A percentile compares a stretch with the other conserved stretches of the same genome.
phyloP scores from a whole-genome alignment of 2,113 vertebrate genomes.

The Propithecus coquereli region DNA sequence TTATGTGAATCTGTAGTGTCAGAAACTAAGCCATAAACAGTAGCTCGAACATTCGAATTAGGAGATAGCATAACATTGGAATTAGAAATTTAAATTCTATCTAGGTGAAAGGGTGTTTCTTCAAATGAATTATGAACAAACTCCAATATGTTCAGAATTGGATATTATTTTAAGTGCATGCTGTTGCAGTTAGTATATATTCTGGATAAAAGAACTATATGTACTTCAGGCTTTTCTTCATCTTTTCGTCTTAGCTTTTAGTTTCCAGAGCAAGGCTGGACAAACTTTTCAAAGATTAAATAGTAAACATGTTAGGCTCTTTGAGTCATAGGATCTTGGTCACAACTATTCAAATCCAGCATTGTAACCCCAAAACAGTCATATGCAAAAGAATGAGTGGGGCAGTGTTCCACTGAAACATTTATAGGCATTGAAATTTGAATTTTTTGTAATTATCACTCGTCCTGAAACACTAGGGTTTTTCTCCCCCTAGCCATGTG shows the following conservation, averaged over 20 bases:
- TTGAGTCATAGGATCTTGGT: background rate
- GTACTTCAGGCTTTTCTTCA: background rate
- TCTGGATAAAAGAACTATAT: background rate
- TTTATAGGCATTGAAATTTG: background rate
- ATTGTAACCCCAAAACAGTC: background rate
- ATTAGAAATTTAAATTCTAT: background rate
- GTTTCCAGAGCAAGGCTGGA: background rate
- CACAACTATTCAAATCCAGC: background rate
- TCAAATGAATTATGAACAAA: background rate
- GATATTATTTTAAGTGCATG: background rate
- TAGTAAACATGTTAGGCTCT: background rate
- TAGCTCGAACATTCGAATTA: background rate
- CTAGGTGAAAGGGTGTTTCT: background rate
- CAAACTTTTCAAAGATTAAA: background rate
- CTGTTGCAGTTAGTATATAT: background rate
- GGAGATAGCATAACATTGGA: background rate
- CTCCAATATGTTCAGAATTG: background rate
- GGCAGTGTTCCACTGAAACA: background rate
- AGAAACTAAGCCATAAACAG: background rate
- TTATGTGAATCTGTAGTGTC: background rate
- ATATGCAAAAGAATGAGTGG: background rate
- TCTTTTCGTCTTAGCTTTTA: background rate
- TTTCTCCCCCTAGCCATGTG: fast-evolving
- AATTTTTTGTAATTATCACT: background rate
- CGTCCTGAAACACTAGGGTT: background rate